These are phyloP conservation scores for Neelides folsomi DNA, from an alignment of 2,888 invertebrate genomes.

Conservation along the genomic window DNA sequence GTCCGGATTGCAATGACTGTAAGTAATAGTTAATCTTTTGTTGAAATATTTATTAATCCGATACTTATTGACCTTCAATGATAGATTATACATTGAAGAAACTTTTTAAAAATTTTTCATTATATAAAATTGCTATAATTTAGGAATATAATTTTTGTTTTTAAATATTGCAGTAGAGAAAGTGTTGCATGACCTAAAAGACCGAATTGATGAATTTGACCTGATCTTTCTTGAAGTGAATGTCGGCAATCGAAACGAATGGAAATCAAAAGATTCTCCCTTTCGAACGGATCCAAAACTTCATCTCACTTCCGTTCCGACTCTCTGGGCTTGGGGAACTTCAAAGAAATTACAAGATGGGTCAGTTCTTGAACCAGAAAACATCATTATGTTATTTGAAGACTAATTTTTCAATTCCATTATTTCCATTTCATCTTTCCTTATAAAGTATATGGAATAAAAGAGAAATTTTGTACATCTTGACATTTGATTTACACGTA, in stretches of 20 bases:
- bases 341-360: slow-evolving; percentile 65
- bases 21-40: too few species aligned
- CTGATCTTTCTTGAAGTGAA: slow-evolving; percentile 21
- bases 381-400: slow-evolving; percentile 66
- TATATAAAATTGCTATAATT: too few species aligned
- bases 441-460: too few species aligned
- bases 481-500: too few species aligned
- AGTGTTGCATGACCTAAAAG: slow-evolving; percentile 13
- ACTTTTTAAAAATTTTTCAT: too few species aligned
- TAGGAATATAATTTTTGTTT: neutral
- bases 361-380: slow-evolving; percentile 56
- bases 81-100: too few species aligned
- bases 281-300: slow-evolving; percentile 64
- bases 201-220: slow-evolving; percentile 5
- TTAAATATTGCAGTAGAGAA: slow-evolving; percentile 20
- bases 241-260: slow-evolving; percentile 44
- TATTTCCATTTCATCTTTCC: too few species aligned
- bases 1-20: slow-evolving; percentile 76
- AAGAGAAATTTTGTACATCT: too few species aligned
- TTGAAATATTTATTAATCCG: too few species aligned
- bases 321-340: slow-evolving; percentile 62
- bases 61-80: too few species aligned
- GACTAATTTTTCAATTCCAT: slow-evolving; percentile 36
- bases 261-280: slow-evolving; percentile 68
- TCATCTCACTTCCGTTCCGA: slow-evolving; percentile 65